phyloP scores from a whole-genome alignment of 2,888 invertebrate species.

The Augochlorella aurata region DNA sequence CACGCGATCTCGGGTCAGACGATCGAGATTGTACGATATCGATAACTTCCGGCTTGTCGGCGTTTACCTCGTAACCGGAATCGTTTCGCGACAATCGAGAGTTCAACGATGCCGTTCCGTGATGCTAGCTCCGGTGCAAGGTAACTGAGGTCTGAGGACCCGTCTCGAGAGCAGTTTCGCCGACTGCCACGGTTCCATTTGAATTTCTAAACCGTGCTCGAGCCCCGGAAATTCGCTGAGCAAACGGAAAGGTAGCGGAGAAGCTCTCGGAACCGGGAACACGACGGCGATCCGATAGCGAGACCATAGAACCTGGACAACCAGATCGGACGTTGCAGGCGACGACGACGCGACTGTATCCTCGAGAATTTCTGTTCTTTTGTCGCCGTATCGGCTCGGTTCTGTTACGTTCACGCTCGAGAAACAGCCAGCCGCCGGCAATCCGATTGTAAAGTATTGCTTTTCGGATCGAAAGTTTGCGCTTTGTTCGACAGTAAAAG shows the following conservation, averaged over 20 bases:
- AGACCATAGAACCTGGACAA: not conserved
- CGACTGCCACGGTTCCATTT: constrained; percentile 21
- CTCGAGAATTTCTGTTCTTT: not conserved
- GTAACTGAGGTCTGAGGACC: constrained; percentile 18
- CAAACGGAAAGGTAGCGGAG: constrained; percentile 11
- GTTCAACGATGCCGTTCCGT: constrained; percentile 30
- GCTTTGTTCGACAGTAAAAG: not conserved
- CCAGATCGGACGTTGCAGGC: not conserved
- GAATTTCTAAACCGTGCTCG: constrained; percentile 38
- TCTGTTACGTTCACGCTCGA: not conserved
- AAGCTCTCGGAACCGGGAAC: not conserved
- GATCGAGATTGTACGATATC: too few relatives aligned
- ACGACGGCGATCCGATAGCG: not conserved
- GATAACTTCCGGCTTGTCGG: not conserved
- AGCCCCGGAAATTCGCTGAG: not conserved
- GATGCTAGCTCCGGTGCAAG: constrained; percentile 10
- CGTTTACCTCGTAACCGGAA: not conserved
- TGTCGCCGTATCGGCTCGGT: not conserved
- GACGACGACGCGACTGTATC: not conserved
- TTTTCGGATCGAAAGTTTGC: not conserved
- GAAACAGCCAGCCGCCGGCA: not conserved
- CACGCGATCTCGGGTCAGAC: too few relatives aligned
- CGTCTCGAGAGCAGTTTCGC: constrained; percentile 25
- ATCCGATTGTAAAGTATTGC: not conserved
- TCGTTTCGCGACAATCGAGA: not conserved